Conservation (phyloP, 2,797 vertebrate species). For the Arrhamphus sclerolepis region DNA sequence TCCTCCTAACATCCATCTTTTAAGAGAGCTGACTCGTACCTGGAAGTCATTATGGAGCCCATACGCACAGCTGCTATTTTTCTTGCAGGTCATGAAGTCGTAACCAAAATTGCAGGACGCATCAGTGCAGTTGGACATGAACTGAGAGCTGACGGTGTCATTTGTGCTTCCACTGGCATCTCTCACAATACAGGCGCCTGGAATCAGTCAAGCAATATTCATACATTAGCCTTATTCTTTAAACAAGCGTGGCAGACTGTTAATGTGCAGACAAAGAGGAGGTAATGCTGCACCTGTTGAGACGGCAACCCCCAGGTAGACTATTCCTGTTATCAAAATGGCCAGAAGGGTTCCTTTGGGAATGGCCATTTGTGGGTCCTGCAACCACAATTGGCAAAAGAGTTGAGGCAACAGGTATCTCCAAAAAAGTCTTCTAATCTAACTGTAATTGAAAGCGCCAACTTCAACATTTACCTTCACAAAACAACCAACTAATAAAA, state of each 20-base stretch:
- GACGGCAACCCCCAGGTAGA: slow-evolving; percentile 92
- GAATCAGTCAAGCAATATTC: neutral
- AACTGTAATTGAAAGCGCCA: too few species aligned
- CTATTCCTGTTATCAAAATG: slow-evolving; percentile 93
- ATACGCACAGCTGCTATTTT: slow-evolving; percentile 7
- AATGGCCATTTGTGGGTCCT: slow-evolving; percentile 97
- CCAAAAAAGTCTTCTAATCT: too few species aligned
- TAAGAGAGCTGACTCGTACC: slow-evolving; percentile 50
- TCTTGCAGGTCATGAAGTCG: slow-evolving; percentile 88
- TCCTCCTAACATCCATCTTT: neutral
- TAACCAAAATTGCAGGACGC: slow-evolving; percentile 90
- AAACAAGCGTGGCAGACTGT: neutral
- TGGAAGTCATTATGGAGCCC: slow-evolving; percentile 94
- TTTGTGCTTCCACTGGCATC: slow-evolving; percentile 88
- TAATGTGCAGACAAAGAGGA: neutral
- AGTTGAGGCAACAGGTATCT: too few species aligned
- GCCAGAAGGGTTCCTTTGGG: slow-evolving; percentile 96
- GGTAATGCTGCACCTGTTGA: slow-evolving; percentile 87
- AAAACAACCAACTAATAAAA: too few species aligned
- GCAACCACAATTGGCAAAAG: slow-evolving; percentile 23
- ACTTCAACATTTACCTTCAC: too few species aligned
- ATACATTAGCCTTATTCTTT: neutral
- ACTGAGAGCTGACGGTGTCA: slow-evolving; percentile 77
- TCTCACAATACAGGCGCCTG: slow-evolving; percentile 93
- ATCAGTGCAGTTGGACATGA: slow-evolving; percentile 83